phyloP scores from a whole-genome alignment of 1,140 invertebrate species.

The Panonychus citri region DNA sequence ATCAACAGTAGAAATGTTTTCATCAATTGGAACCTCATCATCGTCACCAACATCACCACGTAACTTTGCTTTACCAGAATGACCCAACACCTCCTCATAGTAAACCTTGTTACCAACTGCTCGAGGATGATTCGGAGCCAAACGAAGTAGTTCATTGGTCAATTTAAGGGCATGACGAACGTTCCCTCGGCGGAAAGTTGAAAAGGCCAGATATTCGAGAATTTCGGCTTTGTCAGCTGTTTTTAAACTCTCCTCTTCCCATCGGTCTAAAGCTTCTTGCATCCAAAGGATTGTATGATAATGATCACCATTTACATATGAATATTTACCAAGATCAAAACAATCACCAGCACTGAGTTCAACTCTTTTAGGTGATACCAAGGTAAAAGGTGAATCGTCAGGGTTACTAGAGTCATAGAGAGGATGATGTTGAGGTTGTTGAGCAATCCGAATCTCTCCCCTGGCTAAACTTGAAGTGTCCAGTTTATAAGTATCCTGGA shows the following conservation, averaged over 20 bases:
- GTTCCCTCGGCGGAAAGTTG: conserved; percentile 67
- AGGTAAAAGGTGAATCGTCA: neutral
- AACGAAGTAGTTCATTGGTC: conserved; percentile 43
- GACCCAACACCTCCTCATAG: conserved; percentile 31
- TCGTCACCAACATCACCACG: conserved; percentile 37
- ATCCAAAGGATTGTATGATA: conserved; percentile 88
- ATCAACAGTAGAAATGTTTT: conserved; percentile 21
- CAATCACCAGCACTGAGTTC: conserved; percentile 60
- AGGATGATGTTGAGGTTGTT: too few species aligned
- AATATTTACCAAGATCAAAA: conserved; percentile 78
- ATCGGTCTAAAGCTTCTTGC: conserved; percentile 53
- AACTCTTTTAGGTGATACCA: neutral
- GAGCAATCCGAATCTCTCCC: conserved; percentile 37
- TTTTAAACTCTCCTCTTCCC: conserved; percentile 34
- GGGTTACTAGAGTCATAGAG: neutral
- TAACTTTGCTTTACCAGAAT: conserved; percentile 4
- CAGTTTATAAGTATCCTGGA: conserved; percentile 92
- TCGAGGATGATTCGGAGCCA: conserved; percentile 48
- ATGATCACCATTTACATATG: conserved; percentile 82
- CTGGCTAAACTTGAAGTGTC: conserved; percentile 65
- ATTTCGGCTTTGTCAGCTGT: conserved; percentile 46
- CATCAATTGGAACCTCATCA: conserved; percentile 15
- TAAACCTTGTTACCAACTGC: conserved; percentile 62
- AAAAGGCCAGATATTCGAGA: conserved; percentile 86
- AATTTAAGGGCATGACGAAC: conserved; percentile 57